phyloP scores from a whole-genome alignment of 92 coral and sea anemone species.

The Nematostella vectensis region DNA sequence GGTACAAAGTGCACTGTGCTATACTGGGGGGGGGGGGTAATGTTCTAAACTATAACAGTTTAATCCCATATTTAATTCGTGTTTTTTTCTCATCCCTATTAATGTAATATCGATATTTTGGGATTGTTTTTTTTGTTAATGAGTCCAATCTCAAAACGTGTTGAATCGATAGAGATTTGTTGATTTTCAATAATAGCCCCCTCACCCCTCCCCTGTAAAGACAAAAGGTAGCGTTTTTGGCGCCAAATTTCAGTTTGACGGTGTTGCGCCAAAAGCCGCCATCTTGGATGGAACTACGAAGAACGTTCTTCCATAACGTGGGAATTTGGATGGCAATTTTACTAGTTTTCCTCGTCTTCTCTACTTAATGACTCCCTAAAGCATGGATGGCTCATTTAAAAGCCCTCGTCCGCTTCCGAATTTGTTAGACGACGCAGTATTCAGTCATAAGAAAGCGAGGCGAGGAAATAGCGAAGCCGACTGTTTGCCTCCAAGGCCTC shows the following conservation, averaged over 20 bases:
- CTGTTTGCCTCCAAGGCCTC: constrained; percentile 94
- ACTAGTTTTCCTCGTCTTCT: constrained; percentile 1
- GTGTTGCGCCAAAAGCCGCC: constrained; percentile 24
- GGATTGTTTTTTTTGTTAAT: too few relatives aligned
- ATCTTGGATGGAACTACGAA: constrained; percentile 13
- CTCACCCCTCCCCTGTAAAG: constrained; percentile 16
- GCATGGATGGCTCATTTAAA: constrained; percentile 69
- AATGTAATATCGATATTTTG: too few relatives aligned
- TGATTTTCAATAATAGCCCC: not conserved
- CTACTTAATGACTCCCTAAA: not conserved
- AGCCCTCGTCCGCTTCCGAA: constrained; percentile 94
- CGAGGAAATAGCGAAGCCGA: constrained; percentile 42
- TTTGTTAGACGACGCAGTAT: constrained; percentile 69
- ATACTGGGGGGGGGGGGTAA: too few relatives aligned
- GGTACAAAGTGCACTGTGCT: too few relatives aligned
- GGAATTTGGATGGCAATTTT: constrained; percentile 12
- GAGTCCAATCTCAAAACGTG: too few relatives aligned
- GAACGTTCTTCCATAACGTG: constrained; percentile 14
- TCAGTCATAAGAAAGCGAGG: constrained; percentile 88
- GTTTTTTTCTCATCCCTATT: too few relatives aligned
- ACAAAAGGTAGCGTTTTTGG: constrained; percentile 40
- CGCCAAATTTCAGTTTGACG: constrained; percentile 77
- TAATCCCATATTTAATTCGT: too few relatives aligned
- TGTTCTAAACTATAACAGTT: too few relatives aligned
- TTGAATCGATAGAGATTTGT: not conserved